phyloP scores from a whole-genome alignment of 2,113 vertebrate species.

The Ceyx cyanopectus region DNA sequence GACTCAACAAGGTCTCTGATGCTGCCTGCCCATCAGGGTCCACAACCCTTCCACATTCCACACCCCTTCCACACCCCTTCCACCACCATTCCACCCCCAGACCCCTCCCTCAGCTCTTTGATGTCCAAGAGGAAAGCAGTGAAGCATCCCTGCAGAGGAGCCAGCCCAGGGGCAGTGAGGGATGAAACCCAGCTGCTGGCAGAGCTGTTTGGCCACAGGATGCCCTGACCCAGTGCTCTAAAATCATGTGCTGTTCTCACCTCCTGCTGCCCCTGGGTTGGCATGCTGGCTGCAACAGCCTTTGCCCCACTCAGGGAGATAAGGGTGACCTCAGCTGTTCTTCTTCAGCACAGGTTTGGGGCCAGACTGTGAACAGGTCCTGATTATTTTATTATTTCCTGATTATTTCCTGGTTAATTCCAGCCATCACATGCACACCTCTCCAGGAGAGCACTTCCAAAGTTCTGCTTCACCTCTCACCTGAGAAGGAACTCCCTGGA shows the following conservation, averaged over 20 bases:
- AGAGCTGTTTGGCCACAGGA: not conserved
- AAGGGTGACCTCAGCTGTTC: not conserved
- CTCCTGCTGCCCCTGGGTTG: not conserved
- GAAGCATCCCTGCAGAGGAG: not conserved
- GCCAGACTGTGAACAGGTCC: not conserved
- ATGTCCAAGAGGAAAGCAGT: not conserved
- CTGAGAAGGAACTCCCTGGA: not conserved
- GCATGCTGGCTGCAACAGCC: not conserved
- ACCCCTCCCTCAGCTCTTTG: not conserved
- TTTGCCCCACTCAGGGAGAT: not conserved
- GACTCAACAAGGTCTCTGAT: not conserved
- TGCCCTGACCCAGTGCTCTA: not conserved
- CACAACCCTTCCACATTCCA: not conserved
- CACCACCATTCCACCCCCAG: too few species aligned
- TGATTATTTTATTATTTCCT: not conserved
- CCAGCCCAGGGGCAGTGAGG: not conserved
- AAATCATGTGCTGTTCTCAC: conserved; percentile 17
- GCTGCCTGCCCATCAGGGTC: not conserved
- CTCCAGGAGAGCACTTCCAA: not conserved
- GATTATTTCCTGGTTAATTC: not conserved
- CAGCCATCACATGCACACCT: not conserved
- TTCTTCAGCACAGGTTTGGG: not conserved
- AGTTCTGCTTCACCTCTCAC: not conserved
- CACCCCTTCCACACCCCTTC: not conserved
- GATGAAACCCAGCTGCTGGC: not conserved